Conservation (phyloP, 2,113 vertebrate species). For the Hypanus sabinus region DNA sequence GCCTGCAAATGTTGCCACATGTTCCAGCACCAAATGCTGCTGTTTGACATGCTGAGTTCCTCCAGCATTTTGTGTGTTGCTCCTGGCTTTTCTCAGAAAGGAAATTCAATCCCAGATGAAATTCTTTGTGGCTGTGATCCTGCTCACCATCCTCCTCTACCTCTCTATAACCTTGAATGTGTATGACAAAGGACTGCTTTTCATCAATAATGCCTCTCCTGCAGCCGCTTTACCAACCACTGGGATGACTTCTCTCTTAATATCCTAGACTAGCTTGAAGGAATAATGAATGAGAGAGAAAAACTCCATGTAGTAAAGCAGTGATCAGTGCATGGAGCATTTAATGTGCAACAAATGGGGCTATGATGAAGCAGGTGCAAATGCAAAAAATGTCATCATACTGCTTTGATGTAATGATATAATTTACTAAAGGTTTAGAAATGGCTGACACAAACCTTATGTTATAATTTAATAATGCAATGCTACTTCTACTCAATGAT, state of each 20-base stretch:
- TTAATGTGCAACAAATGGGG: not conserved
- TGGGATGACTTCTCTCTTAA: not conserved
- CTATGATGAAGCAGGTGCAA: not conserved
- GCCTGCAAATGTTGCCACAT: too few relatives aligned
- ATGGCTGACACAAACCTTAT: not conserved
- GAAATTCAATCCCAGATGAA: not conserved
- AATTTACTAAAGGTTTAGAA: not conserved
- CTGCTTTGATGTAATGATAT: not conserved
- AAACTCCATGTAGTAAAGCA: not conserved
- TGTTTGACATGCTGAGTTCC: too few relatives aligned
- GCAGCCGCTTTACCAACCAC: not conserved
- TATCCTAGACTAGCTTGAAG: not conserved
- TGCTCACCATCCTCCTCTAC: not conserved
- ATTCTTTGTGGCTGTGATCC: constrained; percentile 2
- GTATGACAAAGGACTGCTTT: not conserved
- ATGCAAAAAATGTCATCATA: not conserved
- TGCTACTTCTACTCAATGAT: not conserved
- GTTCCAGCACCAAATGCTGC: too few relatives aligned
- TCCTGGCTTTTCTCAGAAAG: not conserved
- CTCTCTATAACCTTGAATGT: not conserved
- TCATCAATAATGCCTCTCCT: not conserved
- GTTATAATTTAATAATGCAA: not conserved
- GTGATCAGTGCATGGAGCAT: not conserved
- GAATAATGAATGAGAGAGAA: not conserved
- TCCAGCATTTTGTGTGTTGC: too few relatives aligned